Evolutionary conservation across 1,140 invertebrate species (phyloP).

Genomic region (Mya arenaria): DNA sequence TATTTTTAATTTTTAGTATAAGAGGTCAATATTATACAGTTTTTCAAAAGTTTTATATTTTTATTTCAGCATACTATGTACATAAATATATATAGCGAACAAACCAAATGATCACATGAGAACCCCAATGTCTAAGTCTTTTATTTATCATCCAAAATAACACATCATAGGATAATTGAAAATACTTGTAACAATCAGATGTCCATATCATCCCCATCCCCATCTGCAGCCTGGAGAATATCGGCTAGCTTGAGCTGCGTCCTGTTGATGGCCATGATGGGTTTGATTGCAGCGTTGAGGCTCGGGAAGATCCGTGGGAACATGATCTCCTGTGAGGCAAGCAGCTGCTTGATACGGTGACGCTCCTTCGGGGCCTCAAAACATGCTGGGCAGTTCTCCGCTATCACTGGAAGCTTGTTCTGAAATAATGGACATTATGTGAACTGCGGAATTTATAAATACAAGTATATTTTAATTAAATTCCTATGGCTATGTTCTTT

Average conservation of each 20-base stretch:
- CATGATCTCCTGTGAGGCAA: conserved; percentile 89
- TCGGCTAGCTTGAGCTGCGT: conserved; percentile 51
- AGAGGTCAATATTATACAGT: too few species aligned
- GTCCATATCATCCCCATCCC: too few species aligned
- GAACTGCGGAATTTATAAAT: not conserved
- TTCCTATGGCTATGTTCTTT: too few species aligned
- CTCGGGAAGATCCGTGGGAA: conserved; percentile 88
- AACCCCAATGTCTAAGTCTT: too few species aligned
- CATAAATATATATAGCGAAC: too few species aligned
- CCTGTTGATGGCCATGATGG: conserved; percentile 85
- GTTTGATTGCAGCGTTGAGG: conserved; percentile 86
- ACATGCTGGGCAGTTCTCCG: conserved; percentile 85
- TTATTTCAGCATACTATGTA: too few species aligned
- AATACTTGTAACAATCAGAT: not conserved
- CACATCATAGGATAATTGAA: too few species aligned
- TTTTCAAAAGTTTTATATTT: too few species aligned
- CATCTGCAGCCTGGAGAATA: not conserved
- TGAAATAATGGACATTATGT: conserved; percentile 63
- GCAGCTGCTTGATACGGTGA: conserved; percentile 86
- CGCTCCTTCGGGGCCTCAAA: conserved; percentile 87
- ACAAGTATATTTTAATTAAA: too few species aligned
- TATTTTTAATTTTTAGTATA: too few species aligned
- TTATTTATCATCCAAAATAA: too few species aligned
- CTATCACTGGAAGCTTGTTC: conserved; percentile 86
- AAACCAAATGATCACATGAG: too few species aligned